Base-by-base conservation (phyloP, 2,888 invertebrate species). In the Coecobrya sp. region DNA sequence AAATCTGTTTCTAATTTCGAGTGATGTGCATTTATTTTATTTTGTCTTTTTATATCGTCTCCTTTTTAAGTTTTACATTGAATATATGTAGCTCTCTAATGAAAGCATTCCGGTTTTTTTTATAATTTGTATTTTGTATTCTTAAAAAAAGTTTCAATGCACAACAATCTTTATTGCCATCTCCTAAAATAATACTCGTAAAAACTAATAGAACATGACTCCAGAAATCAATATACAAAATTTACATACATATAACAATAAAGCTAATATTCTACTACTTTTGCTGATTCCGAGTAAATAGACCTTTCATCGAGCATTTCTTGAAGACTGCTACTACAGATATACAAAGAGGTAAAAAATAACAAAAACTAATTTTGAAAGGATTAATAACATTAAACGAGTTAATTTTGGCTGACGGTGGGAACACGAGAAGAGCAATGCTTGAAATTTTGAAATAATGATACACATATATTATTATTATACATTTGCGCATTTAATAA, bases 181-280 rank as follows among this genome's bases (percentile, higher is more conserved):
- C 76, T 73, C 25, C 52, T 81, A 30, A 52, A 55, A 81, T 7
- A 81, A 81, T 81, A 81, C 81, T 81, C 81, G 81, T 19, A 10
- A 73, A n/a, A 30, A 3, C 2, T 73, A 73, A 45, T 16, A 13
- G 49, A 49, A 13, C 4, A 11, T 19, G 59, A 59, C 13, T 19
- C 19, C n/a, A 59, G 19, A 19, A 59, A 59, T 59, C 59, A 59
- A 59, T 19, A 59, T 16, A 10, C 3, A 73, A 73, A 73, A 36
- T n/a, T n/a, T n/a, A n/a, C n/a, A n/a, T n/a, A n/a, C n/a, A n/a
- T n/a, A n/a, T 68, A 59, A 59, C 65, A 65, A 65, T 65, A 65
- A 65, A 25, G 45, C 22, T 45, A 45, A 36, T 45, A 73, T 42
- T 30, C 65, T 65, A 65, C 27, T 13, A 27, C 62, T 62, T 1